Percentiles rank a stretch among this genome's conserved stretches.
Evolutionary conservation across 2,113 vertebrate species (phyloP).

Genomic region (Anguilla rostrata): DNA sequence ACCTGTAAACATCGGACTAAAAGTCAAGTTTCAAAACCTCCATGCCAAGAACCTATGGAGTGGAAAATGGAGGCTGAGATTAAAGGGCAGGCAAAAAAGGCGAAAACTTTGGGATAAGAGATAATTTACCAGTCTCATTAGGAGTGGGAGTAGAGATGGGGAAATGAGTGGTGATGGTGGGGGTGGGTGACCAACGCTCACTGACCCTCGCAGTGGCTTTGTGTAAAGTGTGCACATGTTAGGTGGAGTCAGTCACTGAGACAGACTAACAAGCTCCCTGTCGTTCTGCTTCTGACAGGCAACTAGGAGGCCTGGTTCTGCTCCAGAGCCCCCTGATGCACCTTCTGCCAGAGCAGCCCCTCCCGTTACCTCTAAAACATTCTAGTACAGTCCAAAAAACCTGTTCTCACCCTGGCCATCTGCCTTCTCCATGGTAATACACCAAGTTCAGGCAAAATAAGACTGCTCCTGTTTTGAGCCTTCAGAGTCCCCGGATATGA

Average conservation of each 20-base stretch:
- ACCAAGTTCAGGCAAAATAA: neutral
- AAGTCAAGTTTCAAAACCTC: neutral
- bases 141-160: constrained; percentile 8
- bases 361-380: neutral
- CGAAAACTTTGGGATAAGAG: neutral
- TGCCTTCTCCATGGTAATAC: neutral
- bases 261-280: constrained; percentile 12
- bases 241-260: constrained; percentile 12
- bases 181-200: neutral
- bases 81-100: too few relatives aligned
- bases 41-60: neutral
- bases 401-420: constrained; percentile 32
- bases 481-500: neutral
- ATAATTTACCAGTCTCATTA: constrained; percentile 33
- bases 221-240: neutral
- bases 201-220: constrained; percentile 13
- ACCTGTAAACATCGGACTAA: neutral
- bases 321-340: neutral
- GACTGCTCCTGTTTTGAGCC: neutral
- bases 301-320: neutral
- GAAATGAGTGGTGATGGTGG: neutral
- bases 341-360: neutral
- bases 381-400: constrained; percentile 24
- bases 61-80: too few relatives aligned
- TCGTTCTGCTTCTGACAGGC: neutral